Base-by-base conservation (phyloP, 2,888 invertebrate species). In the Hybos culiciformis region DNA sequence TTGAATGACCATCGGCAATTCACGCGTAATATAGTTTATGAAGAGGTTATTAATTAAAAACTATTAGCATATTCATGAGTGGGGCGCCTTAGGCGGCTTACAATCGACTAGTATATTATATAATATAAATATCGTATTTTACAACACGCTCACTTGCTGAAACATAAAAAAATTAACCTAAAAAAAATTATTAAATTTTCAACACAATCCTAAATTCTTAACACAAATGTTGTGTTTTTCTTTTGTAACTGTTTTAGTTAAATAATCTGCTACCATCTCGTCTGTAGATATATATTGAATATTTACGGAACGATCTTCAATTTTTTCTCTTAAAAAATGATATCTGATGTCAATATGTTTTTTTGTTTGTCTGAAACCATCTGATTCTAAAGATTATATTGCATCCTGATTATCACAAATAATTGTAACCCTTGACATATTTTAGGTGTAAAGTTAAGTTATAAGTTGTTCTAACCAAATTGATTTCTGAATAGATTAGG, bases 351-450 rank as follows among this genome's bases (percentile, higher is more conserved):
- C 46, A 7, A 48, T 46, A 21, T 47, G 46, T 31, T 47, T 47
- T 6, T 45, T 39, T 12, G 44, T 37, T 9, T 47, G 39, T 31
- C 43, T 26, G 18, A 42, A 50, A 9, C 38, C 41, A 36, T 49
- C 39, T n/a, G 32, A 24, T 39, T 39, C 24, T 1, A 42, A 38
- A 4, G 47, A 23, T 20, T 39, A 39, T 4, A 46, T 14, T 14
- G 46, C 48, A 18, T 43, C 40, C 42, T 49, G 37, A 21, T 46
- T 49, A 37, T 50, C 48, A 18, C 49, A 48, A 21, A 8, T 42
- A 24, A 50, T 37, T 7, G n/a, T n/a, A n/a, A n/a, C n/a, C n/a
- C n/a, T n/a, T n/a, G 29, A 19, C n/a, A 33, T 19, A 4, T 15
- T 7, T n/a, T 12, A 19, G 12, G 19, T 36, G 17, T 40, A 42